Base-by-base conservation (phyloP, 2,797 vertebrate genomes). In the Sebastes iracundus region DNA sequence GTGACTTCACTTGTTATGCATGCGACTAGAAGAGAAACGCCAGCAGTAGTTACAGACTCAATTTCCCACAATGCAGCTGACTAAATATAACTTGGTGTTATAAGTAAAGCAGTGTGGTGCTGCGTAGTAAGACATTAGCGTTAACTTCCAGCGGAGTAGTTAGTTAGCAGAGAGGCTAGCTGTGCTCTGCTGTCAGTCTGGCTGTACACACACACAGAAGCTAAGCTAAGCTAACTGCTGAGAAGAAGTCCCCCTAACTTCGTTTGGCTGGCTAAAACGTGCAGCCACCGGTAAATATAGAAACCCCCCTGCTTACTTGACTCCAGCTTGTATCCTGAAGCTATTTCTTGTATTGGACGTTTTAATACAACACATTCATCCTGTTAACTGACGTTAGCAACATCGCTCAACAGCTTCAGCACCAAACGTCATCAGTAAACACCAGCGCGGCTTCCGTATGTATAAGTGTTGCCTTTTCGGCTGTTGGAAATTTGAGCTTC, bases 391-490 rank as follows among this genome's bases (percentile, higher is more conserved):
- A 13, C 30, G 82, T 87, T 88, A 93, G 88, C 92, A 80, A 79
- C 77, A 88, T 78, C 83, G 22, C 63, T 68, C 46, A 28, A 63
- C 61, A 13, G 74, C 67, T 81, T 56, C 68, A 74, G 69, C 63
- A 14, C 1, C 23, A 69, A 75, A 93, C 94, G 93, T 95, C 94
- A 94, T 93, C 92, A 77, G 92, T 92, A 94, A 94, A 94, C 91
- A 94, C 68, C 79, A 75, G 79, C 87, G 68, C 90, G 81, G 88
- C 93, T 94, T 95, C 93, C 94, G 93, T 87, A 88, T 82, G 22
- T 2, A 9, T 42, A 11, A 13, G 72, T 86, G 90, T n/a, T 86
- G 80, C 91, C 16, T 95, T 94, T 79, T 0, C 0, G 0, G 0
- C 13, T 35, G 23, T 89, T 2, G 88, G 87, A 90, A 70, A 71